These are phyloP conservation scores for Galagoides demidoff DNA, from an alignment of 2,797 vertebrate species.

Conservation along the genomic window DNA sequence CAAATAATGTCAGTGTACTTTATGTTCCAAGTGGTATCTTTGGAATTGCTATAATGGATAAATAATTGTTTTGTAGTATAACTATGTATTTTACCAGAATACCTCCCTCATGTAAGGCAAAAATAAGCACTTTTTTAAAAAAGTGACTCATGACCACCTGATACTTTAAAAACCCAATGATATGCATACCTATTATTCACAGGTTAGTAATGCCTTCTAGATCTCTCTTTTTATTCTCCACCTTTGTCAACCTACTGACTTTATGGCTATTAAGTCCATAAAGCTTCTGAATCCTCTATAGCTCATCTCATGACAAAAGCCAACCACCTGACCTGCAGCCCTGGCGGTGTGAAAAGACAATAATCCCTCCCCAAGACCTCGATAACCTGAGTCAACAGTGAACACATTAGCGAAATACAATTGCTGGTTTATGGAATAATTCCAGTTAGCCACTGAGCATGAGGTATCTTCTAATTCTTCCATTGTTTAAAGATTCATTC, in stretches of 20 bases:
- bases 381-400: constrained; percentile 64
- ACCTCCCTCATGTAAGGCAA: constrained; percentile 72
- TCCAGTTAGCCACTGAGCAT: constrained; percentile 42
- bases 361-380: not conserved
- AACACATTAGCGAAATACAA: constrained; percentile 43
- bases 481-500: constrained; percentile 57
- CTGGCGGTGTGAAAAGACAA: constrained; percentile 45
- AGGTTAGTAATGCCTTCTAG: constrained; percentile 83
- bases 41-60: constrained; percentile 24
- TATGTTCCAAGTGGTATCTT: not conserved
- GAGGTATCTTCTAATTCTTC: constrained; percentile 57
- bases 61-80: constrained; percentile 63
- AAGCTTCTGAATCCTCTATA: constrained; percentile 74
- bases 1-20: not conserved
- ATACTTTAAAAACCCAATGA: constrained; percentile 60
- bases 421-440: not conserved
- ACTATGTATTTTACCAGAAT: constrained; percentile 64
- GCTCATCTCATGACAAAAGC: constrained; percentile 76
- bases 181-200: constrained; percentile 85
- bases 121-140: constrained; percentile 75
- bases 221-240: constrained; percentile 86
- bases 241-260: constrained; percentile 85
- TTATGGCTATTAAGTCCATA: constrained; percentile 76
- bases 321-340: constrained; percentile 68
- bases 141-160: constrained; percentile 74